phyloP scores from a whole-genome alignment of 2,113 vertebrate species.

The Podarcis cretensis region DNA sequence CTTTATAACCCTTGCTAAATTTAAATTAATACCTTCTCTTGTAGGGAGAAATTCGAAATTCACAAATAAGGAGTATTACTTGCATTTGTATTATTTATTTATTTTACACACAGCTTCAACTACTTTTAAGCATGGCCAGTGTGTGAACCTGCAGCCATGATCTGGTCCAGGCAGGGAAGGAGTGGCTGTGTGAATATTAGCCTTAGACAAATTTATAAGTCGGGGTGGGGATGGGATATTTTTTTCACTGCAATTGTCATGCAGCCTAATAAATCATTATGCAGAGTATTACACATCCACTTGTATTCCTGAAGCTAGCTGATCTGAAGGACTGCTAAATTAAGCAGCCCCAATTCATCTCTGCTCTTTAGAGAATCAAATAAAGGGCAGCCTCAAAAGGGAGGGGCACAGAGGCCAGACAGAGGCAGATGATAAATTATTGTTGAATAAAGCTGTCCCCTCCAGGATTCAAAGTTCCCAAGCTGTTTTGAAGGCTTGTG shows the following conservation, averaged over 20 bases:
- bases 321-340: background rate
- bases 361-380: background rate
- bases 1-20: too few species aligned
- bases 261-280: slow-evolving; percentile 1
- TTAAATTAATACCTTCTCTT: too few species aligned
- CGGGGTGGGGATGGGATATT: background rate
- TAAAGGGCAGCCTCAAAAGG: background rate
- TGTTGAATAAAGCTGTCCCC: background rate
- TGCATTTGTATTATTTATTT: too few species aligned
- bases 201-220: background rate
- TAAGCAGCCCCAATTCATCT: background rate
- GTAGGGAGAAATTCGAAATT: too few species aligned
- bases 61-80: too few species aligned
- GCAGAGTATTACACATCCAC: background rate
- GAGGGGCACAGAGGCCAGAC: background rate
- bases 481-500: background rate
- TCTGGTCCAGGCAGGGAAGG: background rate
- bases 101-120: background rate
- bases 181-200: background rate
- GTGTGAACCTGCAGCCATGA: background rate
- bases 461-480: background rate
- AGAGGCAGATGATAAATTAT: background rate
- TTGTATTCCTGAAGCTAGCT: background rate
- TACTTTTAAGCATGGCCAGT: background rate
- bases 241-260: background rate